These are phyloP conservation scores for Danaus plexippus DNA, from an alignment of 1,140 invertebrate genomes.

Conservation along the genomic window DNA sequence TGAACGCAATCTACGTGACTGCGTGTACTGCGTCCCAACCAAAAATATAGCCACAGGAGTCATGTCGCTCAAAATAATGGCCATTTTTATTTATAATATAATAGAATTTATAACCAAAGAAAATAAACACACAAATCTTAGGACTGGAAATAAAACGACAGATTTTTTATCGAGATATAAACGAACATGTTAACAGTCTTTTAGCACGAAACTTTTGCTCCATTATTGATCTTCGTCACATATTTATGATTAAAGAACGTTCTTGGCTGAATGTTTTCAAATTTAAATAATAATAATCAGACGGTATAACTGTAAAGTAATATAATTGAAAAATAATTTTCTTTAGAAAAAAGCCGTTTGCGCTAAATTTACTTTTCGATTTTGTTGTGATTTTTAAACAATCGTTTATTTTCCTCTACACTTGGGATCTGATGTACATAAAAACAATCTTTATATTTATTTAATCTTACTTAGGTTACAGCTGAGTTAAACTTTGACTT, in stretches of 20 bases:
- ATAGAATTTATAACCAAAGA: constrained; percentile 7
- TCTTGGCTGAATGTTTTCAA: background rate
- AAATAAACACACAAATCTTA: constrained; percentile 15
- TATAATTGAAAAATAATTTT: too few species aligned
- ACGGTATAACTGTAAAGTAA: background rate
- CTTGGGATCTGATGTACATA: too few species aligned
- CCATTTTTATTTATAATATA: constrained; percentile 10
- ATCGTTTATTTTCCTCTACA: too few species aligned
- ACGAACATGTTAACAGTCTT: constrained; percentile 23
- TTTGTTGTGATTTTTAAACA: too few species aligned
- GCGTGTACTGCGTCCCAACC: constrained; percentile 6
- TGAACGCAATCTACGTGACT: constrained; percentile 13
- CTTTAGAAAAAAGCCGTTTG: too few species aligned
- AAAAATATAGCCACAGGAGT: constrained; percentile 11
- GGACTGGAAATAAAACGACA: constrained; percentile 11
- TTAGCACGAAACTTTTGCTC: constrained; percentile 23
- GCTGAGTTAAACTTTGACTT: too few species aligned
- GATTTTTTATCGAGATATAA: constrained; percentile 20
- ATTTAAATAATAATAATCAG: too few species aligned
- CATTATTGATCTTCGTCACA: constrained; percentile 12
- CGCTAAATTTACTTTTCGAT: too few species aligned
- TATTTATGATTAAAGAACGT: constrained; percentile 5
- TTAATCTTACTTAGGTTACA: too few species aligned
- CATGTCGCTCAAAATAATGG: constrained; percentile 8
- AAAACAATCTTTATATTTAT: too few species aligned